Conservation (phyloP, 2,888 invertebrate genomes). For the Molorchus minor region DNA sequence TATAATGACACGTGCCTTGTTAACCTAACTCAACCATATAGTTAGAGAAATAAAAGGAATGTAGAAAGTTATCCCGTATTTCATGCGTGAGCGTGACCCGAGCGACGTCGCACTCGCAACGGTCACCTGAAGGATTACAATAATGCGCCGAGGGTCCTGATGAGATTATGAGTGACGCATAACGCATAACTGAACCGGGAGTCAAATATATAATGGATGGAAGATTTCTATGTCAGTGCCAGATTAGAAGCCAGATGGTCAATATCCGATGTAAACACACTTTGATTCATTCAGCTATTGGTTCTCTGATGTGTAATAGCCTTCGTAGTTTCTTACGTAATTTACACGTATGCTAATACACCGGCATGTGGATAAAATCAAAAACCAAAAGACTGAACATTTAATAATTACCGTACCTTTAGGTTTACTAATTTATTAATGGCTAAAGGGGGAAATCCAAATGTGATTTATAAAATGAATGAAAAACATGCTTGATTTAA, state of each 20-base stretch:
- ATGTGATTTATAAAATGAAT: not conserved
- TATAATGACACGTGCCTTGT: no score
- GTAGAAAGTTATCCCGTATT: conserved; percentile 1
- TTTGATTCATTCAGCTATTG: conserved; percentile 13
- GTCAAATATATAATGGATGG: not conserved
- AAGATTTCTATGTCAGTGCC: conserved; percentile 8
- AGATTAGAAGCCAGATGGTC: conserved; percentile 6
- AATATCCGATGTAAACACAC: not conserved
- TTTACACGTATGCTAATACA: no score
- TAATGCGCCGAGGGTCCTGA: not conserved
- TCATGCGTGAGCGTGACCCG: not conserved
- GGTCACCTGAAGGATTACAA: not conserved
- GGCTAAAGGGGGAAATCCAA: not conserved
- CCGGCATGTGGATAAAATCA: not conserved
- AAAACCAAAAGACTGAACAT: not conserved
- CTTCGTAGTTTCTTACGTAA: no score
- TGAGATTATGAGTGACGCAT: conserved; percentile 3
- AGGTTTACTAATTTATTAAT: not conserved
- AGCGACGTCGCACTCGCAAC: not conserved
- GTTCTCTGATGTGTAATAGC: not conserved
- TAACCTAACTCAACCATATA: no score
- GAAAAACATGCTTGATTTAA: not conserved
- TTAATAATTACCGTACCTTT: not conserved
- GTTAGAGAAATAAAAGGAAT: no score
- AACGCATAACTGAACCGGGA: not conserved